Conservation (phyloP, 2,113 vertebrate genomes). For the Taurulus bubalis region DNA sequence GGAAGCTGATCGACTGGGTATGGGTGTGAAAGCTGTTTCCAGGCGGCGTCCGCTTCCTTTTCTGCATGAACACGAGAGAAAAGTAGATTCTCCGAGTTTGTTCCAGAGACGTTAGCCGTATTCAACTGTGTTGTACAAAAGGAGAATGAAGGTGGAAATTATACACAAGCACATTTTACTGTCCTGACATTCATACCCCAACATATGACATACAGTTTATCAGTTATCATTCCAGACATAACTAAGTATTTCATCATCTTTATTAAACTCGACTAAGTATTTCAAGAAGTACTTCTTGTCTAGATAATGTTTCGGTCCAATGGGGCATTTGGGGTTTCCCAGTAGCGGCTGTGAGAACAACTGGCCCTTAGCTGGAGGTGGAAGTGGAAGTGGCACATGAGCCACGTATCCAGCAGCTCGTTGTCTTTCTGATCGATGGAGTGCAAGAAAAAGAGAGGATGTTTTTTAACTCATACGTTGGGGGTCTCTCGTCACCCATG, state of each 20-base stretch:
- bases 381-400: not conserved
- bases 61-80: not conserved
- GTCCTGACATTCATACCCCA: no score
- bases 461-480: not conserved
- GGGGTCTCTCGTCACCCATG: no score
- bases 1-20: constrained; percentile 8
- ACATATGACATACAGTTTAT: no score
- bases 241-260: no score
- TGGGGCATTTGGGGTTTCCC: no score
- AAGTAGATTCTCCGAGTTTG: constrained; percentile 7
- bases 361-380: no score
- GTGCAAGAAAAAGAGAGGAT: not conserved
- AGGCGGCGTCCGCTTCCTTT: not conserved
- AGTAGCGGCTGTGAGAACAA: not conserved
- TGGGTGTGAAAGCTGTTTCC: constrained; percentile 24
- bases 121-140: not conserved
- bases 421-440: not conserved
- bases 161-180: no score
- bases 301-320: no score
- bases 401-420: not conserved
- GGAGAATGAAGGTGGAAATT: no score
- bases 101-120: constrained; percentile 17
- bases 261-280: no score
- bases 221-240: no score
- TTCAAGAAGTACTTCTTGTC: no score